Evolutionary conservation across 2,888 invertebrate genomes (phyloP).

Genomic region (Mellilla xanthometata): DNA sequence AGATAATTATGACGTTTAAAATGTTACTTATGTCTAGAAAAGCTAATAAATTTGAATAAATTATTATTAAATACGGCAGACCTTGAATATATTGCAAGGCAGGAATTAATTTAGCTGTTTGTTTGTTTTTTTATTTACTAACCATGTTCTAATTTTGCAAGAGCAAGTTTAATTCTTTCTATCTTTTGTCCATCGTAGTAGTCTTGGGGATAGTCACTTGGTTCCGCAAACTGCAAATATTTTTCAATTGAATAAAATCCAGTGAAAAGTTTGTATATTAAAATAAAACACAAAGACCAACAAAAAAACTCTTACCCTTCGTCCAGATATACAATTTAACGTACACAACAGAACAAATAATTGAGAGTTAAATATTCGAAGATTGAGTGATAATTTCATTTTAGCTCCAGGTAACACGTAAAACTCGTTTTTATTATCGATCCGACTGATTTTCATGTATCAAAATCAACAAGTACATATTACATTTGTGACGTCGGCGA

Average conservation of each 20-base stretch:
- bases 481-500: neutral
- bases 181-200: slow-evolving; percentile 36
- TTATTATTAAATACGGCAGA: neutral
- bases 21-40: neutral
- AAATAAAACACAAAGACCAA: neutral
- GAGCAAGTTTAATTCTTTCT: slow-evolving; percentile 26
- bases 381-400: slow-evolving; percentile 40
- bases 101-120: no score
- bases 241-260: slow-evolving; percentile 10
- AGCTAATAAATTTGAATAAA: neutral
- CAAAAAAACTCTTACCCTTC: slow-evolving; percentile 47
- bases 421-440: slow-evolving; percentile 19
- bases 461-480: slow-evolving; percentile 14
- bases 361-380: slow-evolving; percentile 31
- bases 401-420: slow-evolving; percentile 15
- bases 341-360: slow-evolving; percentile 39
- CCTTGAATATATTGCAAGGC: no score
- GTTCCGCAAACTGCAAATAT: slow-evolving; percentile 49
- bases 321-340: slow-evolving; percentile 41
- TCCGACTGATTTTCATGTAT: slow-evolving; percentile 5
- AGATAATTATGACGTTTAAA: neutral
- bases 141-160: slow-evolving; percentile 55
- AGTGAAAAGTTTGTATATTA: no score
- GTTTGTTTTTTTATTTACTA: slow-evolving; percentile 20
- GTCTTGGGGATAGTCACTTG: slow-evolving; percentile 50